A percentile compares a stretch with the other conserved stretches of the same genome.
Evolutionary conservation across 2,888 invertebrate species (phyloP).

Genomic region (Catocala nupta): DNA sequence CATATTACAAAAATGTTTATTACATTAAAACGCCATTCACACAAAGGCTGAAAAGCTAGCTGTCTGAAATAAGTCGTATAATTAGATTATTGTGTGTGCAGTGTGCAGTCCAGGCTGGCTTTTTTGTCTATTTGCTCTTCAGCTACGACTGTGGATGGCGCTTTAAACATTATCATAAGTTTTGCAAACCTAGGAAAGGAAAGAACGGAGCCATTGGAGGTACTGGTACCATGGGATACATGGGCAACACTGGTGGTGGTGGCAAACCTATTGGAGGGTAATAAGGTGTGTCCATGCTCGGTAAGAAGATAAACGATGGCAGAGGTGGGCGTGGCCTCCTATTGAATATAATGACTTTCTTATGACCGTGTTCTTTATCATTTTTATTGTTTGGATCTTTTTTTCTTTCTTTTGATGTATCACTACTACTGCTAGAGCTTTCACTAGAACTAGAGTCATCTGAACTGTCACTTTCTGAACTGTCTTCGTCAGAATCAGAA

Average conservation of each 20-base stretch:
- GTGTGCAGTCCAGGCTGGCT: too few relatives aligned
- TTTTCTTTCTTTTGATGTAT: constrained; percentile 12
- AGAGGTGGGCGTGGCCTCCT: constrained; percentile 73
- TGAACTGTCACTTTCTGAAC: constrained; percentile 42
- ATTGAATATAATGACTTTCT: constrained; percentile 74
- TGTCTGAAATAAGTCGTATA: too few relatives aligned
- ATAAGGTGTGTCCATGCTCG: constrained; percentile 74
- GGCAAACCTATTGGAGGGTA: constrained; percentile 78
- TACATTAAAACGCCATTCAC: too few relatives aligned
- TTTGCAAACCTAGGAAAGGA: constrained; percentile 56
- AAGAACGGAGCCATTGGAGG: constrained; percentile 68
- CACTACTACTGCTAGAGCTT: constrained; percentile 17
- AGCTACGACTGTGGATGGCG: background rate
- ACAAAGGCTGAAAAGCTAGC: background rate
- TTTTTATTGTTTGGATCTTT: constrained; percentile 15
- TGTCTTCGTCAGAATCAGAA: constrained; percentile 52
- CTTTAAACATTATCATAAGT: constrained; percentile 10
- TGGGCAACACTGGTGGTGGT: constrained; percentile 71
- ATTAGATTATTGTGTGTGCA: too few relatives aligned
- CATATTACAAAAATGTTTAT: too few relatives aligned
- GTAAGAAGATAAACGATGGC: constrained; percentile 80
- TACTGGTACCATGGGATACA: constrained; percentile 79
- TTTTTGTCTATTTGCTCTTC: too few relatives aligned
- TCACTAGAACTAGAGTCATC: constrained; percentile 25
- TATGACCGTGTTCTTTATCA: constrained; percentile 69